Conservation (phyloP, 2,888 invertebrate genomes). For the Xestobium rufovillosum region DNA sequence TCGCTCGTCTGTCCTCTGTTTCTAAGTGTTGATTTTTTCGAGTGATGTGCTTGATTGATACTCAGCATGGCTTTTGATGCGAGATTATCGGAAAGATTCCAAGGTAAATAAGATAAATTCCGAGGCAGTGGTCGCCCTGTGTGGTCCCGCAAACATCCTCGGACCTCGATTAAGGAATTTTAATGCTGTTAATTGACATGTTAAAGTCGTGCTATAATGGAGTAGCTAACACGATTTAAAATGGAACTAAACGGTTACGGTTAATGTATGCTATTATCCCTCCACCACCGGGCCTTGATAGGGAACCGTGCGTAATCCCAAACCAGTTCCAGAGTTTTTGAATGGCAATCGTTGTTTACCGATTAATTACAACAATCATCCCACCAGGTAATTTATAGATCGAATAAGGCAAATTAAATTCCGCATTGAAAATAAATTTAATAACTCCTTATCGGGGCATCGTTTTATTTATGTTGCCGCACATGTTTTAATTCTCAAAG, state of each 20-base stretch:
- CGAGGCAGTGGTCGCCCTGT: slow-evolving; percentile 20
- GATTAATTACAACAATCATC: no score
- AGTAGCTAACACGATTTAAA: slow-evolving; percentile 29
- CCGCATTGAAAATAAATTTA: no score
- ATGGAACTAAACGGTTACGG: slow-evolving; percentile 36
- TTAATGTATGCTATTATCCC: slow-evolving; percentile 33
- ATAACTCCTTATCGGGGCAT: no score
- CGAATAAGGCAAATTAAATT: no score
- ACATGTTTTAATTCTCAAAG: slow-evolving; percentile 27
- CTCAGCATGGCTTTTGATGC: neutral
- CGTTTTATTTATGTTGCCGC: no score
- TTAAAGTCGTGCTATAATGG: slow-evolving; percentile 32
- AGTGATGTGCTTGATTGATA: neutral
- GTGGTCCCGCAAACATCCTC: slow-evolving; percentile 28
- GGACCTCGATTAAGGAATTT: slow-evolving; percentile 30
- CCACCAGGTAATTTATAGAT: no score
- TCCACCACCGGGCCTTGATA: slow-evolving; percentile 22
- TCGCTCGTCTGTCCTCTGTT: neutral
- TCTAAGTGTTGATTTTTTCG: neutral
- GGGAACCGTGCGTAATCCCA: slow-evolving; percentile 32
- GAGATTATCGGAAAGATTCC: neutral
- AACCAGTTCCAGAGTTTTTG: slow-evolving; percentile 33
- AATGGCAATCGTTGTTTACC: slow-evolving; percentile 19
- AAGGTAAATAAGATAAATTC: slow-evolving; percentile 2
- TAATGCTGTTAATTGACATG: slow-evolving; percentile 39